These are phyloP conservation scores for Bacillus rossius DNA, from an alignment of 1,140 invertebrate species.

Conservation along the genomic window DNA sequence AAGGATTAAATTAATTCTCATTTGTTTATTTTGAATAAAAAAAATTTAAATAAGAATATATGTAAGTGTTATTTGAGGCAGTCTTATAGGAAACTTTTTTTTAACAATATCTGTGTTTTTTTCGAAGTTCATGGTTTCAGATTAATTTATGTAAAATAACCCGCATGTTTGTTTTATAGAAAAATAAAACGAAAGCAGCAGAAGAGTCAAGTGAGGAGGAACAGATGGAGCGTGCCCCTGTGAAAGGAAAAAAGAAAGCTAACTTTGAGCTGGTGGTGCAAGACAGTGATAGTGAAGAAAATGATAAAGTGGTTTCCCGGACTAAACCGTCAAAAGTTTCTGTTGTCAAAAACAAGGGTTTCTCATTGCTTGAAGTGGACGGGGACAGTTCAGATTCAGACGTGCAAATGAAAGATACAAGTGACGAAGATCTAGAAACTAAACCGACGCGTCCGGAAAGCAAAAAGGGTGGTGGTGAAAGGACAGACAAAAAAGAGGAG, in stretches of 20 bases:
- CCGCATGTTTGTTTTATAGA: conserved; percentile 1
- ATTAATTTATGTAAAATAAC: neutral
- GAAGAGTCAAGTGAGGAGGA: conserved; percentile 17
- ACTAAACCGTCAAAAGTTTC: conserved; percentile 8
- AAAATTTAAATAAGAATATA: conserved; percentile 1
- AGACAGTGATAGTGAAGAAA: conserved; percentile 31
- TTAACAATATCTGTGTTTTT: no score
- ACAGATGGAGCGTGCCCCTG: conserved; percentile 24
- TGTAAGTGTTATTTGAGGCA: neutral
- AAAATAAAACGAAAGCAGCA: neutral
- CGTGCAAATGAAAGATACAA: conserved; percentile 11
- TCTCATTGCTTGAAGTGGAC: conserved; percentile 40
- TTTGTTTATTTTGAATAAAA: conserved; percentile 25
- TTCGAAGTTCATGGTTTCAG: neutral
- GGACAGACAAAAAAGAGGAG: conserved; percentile 13
- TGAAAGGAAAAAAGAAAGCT: conserved; percentile 38
- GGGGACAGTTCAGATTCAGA: conserved; percentile 28
- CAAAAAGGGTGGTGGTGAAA: conserved; percentile 18
- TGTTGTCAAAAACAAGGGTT: conserved; percentile 31
- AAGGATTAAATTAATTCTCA: no score
- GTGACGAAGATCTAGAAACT: conserved; percentile 12
- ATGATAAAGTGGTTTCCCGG: conserved; percentile 35
- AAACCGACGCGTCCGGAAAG: conserved; percentile 5
- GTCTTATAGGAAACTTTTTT: no score
- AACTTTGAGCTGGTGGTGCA: conserved; percentile 33